A percentile compares a stretch with the other conserved stretches of the same genome.
Conservation (phyloP, 1,140 invertebrate genomes). For the Tetramorium alpestre region DNA sequence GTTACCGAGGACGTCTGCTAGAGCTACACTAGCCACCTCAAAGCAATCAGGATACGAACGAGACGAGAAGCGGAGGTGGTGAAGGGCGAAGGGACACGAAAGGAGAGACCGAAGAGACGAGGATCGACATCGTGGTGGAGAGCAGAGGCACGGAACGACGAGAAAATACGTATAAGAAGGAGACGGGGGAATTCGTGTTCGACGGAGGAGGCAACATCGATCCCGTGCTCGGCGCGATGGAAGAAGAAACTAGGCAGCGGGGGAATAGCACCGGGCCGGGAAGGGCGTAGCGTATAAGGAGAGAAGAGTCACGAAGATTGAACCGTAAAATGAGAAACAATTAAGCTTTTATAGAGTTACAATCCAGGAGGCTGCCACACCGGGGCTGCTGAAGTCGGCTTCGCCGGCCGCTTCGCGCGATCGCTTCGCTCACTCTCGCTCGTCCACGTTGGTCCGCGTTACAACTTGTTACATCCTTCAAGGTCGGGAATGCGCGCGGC, state of each 20-base stretch:
- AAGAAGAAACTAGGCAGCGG: constrained; percentile 39
- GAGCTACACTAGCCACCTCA: neutral
- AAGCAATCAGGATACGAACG: constrained; percentile 44
- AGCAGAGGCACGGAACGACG: neutral
- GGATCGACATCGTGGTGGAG: constrained; percentile 30
- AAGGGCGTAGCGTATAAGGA: constrained; percentile 71
- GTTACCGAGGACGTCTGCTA: constrained; percentile 20
- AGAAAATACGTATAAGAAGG: constrained; percentile 39
- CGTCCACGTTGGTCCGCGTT: constrained; percentile 66
- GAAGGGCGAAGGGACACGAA: constrained; percentile 1
- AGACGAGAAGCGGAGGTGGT: neutral
- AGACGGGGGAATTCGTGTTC: constrained; percentile 35
- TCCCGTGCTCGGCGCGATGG: constrained; percentile 14
- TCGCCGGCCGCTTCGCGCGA: constrained; percentile 12
- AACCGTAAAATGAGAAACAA: constrained; percentile 83
- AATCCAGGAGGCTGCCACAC: constrained; percentile 70
- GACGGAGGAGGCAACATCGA: constrained; percentile 34
- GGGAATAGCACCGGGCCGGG: constrained; percentile 39
- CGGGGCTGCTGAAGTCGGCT: constrained; percentile 33
- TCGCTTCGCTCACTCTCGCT: constrained; percentile 40
- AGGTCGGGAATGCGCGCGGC: constrained; percentile 74
- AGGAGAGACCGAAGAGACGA: constrained; percentile 31
- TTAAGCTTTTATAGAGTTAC: constrained; percentile 83
- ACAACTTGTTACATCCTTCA: constrained; percentile 82
- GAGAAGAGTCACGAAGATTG: constrained; percentile 75